Conservation (phyloP, 2,113 vertebrate genomes). For the Amphiprion percula region DNA sequence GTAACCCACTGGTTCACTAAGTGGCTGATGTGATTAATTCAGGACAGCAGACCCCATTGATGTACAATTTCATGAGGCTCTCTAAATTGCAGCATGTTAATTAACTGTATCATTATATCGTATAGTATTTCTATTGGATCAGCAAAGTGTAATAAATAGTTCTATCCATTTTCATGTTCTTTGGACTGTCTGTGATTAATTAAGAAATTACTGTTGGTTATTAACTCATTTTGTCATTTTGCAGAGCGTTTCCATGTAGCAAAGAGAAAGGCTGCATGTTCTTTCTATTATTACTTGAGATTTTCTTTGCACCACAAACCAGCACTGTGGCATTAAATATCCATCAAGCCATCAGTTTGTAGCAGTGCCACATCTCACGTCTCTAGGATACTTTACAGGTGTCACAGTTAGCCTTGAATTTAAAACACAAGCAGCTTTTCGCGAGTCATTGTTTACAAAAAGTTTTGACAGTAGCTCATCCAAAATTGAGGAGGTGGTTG, state of each 20-base stretch:
- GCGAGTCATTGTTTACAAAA: slow-evolving; percentile 2
- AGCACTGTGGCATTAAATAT: slow-evolving; percentile 11
- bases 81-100: slow-evolving; percentile 23
- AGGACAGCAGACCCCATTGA: slow-evolving; percentile 1
- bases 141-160: slow-evolving; percentile 42
- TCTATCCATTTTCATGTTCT: slow-evolving; percentile 38
- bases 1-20: slow-evolving; percentile 4
- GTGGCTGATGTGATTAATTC: slow-evolving; percentile 32
- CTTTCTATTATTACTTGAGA: slow-evolving; percentile 10
- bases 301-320: not conserved
- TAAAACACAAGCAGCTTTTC: slow-evolving; percentile 1
- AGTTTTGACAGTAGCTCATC: slow-evolving; percentile 13
- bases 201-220: slow-evolving; percentile 33
- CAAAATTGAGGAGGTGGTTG: slow-evolving; percentile 15
- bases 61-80: slow-evolving; percentile 12
- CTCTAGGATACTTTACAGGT: not conserved
- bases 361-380: slow-evolving; percentile 12
- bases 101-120: slow-evolving; percentile 22
- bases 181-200: slow-evolving; percentile 38
- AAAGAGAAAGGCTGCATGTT: slow-evolving; percentile 22
- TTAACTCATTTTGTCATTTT: slow-evolving; percentile 26
- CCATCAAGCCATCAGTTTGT: slow-evolving; percentile 20
- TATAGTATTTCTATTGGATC: slow-evolving; percentile 24
- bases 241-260: slow-evolving; percentile 14
- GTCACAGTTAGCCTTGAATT: slow-evolving; percentile 5